Base-by-base conservation (phyloP, 2,113 vertebrate species). In the Podarcis raffonei region DNA sequence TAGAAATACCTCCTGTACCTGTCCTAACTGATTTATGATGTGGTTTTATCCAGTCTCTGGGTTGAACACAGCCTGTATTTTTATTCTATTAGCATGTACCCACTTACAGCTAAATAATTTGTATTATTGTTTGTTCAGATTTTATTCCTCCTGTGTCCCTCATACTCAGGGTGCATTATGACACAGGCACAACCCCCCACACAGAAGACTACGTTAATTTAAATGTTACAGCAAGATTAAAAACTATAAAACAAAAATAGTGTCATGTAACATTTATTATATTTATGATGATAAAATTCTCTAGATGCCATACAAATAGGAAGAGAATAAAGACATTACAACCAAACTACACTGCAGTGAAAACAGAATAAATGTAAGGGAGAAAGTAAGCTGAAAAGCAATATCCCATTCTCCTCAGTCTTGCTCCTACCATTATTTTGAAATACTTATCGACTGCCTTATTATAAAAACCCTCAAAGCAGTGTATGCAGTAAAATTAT, bases 1-100 rank as follows among this genome's bases (percentile, higher is more conserved):
- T 87, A 85, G 85, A 85, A 69, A 5, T n/a, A 35, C 15, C 81
- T 35, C 2, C 9, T 88, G 90, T 86, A 37, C 39, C 16, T 91
- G 11, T 35, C 20, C 4, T 25, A 4, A 75, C 62, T 84, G 87
- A 81, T 81, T 93, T 90, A 20, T 88, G n/a, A 5, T 87, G 35
- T 79, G 81, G 77, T 72, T 92, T 89, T 89, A 75, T 90, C 0
- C 25, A 62, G 68, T 89, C 68, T 90, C 0, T 8, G 35, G 13
- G 18, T 39, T 89, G 74, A 87, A 84, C 39, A 84, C 48, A 86
- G 15, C 32, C 79, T 76, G 4, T 80, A 16, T 62, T 4, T 89
- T 3, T 89, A 20, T 62, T 62, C 76, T 32, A 82, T 81, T 89
- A 84, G 7, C 32, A 59, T 20, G 25, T 78, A n/a, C 23, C 16